Base-by-base conservation (phyloP, 2,888 invertebrate genomes). In the Parnassius mnemosyne region DNA sequence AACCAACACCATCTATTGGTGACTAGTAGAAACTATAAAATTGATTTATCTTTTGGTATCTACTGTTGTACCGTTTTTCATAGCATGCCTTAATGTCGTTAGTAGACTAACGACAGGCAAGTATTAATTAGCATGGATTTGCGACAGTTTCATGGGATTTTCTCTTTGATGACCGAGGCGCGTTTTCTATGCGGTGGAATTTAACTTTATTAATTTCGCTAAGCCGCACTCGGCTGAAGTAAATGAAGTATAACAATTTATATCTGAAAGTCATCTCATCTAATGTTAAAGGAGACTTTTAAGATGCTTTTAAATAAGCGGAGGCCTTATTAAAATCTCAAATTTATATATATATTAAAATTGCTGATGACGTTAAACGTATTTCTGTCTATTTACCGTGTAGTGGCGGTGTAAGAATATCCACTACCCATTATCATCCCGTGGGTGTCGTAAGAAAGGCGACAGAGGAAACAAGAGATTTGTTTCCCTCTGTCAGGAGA, bases 1-100 rank as follows among this genome's bases (percentile, higher is more conserved):
- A 12, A 46, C 3, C 12, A 46, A 16, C 50, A 66, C 66, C 65
- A 62, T 61, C 68, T 66, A 66, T 65, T 44, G 59, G 57, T 64
- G 65, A 60, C 60, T 61, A 43, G 60, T 12, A 13, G 16, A 53
- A 55, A 43, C 12, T 11, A 11, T 11, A 12, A 10, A 50, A 3
- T 25, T 25, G 1, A 10, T 20, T 16, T 10, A 42, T 20, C 2
- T 43, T 49, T 12, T 2, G 1, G 9, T 5, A 11, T 16, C 16
- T 16, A 16, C 10, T 11, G 12, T 12, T 10, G 5, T 34, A 25
- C 11, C 51, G 51, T 11, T 10, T 7, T 16, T 50, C 7, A 52
- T n/a, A 41, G 34, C 20, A 41, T 34, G 55, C 51, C 55, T 43
- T 56, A 61, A 61, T 25, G 16, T 59, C 53, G 57, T 65, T 65